Evolutionary conservation across 2,113 vertebrate species (phyloP), one percentile per base, ranked within the genome.

Genomic region (Heterotis niloticus): DNA sequence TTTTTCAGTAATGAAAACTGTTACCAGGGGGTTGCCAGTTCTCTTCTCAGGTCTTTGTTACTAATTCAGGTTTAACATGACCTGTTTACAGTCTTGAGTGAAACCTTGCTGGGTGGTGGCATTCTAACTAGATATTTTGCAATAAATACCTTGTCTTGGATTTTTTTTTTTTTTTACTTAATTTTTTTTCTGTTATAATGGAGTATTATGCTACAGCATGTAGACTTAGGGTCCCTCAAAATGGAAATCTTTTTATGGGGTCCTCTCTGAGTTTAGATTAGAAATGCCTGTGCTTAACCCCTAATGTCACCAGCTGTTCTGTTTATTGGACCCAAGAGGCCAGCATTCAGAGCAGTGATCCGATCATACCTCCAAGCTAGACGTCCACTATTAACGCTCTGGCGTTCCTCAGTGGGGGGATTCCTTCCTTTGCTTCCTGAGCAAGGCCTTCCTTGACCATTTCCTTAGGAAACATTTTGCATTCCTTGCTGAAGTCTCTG

Each of bases 381-480:
- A 34, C 7, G 17, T 51, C 17, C n/a, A 24, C 70, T 20, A 44
- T 44, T 44, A 44, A 44, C 3, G 16, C 34, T 52, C 5, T 28
- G 20, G 2, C 24, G 14, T 75, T 64, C 28, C 24, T 56, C 29
- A 56, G 12, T 10, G 9, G 44, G n/a, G 17, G 70, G 71, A 73
- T 68, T 75, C 67, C 64, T 80, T 72, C 34, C n/a, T 17, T 67
- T 26, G 28, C 51, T 80, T 75, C 71, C 79, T 24, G 7, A 11
- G 54, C 12, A 51, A 23, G 26, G 24, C 12, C 54, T 28, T 73
- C 71, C 23, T 80, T 71, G 14, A 29, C 60, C 62, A 14, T 80
- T 68, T 57, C 70, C 56, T 64, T 54, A 51, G 76, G 76, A 78
- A 78, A 68, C 52, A 14, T 75, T 73, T 74, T 54, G 73, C 79